Conservation (phyloP, 2,888 invertebrate species). For the Drosophila planitibia region DNA sequence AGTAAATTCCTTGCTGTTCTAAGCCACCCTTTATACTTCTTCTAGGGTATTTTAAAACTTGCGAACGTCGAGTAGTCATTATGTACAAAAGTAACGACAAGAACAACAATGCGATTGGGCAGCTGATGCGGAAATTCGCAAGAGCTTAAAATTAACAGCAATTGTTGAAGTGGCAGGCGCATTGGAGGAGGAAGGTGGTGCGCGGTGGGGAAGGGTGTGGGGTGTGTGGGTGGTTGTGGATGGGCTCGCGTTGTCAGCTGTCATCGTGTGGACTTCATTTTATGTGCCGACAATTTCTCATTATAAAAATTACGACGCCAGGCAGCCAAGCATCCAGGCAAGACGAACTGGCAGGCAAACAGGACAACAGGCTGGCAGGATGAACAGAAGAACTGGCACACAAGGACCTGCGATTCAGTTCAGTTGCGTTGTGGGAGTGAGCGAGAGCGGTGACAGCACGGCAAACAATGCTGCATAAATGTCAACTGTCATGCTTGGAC, state of each 20-base stretch:
- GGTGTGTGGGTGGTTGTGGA: neutral
- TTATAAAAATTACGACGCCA: slow-evolving; percentile 76
- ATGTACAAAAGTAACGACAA: slow-evolving; percentile 34
- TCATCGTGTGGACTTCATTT: slow-evolving; percentile 74
- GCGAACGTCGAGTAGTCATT: slow-evolving; percentile 57
- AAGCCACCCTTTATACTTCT: neutral
- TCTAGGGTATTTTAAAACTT: slow-evolving; percentile 15
- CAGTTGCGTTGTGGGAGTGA: slow-evolving; percentile 1
- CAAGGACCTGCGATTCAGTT: slow-evolving; percentile 37
- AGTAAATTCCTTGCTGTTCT: neutral
- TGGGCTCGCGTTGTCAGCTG: slow-evolving; percentile 62
- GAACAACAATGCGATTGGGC: slow-evolving; percentile 43
- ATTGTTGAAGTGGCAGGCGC: slow-evolving; percentile 23
- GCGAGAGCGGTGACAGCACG: slow-evolving; percentile 29
- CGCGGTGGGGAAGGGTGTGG: neutral
- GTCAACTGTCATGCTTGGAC: slow-evolving; percentile 66
- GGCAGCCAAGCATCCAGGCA: slow-evolving; percentile 22
- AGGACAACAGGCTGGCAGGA: slow-evolving; percentile 43
- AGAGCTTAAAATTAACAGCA: slow-evolving; percentile 75
- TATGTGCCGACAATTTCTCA: slow-evolving; percentile 80
- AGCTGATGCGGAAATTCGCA: slow-evolving; percentile 72
- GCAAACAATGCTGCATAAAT: slow-evolving; percentile 67
- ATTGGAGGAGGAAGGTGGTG: neutral
- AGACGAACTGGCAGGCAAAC: slow-evolving; percentile 1
- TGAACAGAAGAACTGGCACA: slow-evolving; percentile 33